These are phyloP conservation scores for Nanorana parkeri DNA, from an alignment of 2,113 vertebrate genomes.

Conservation along the genomic window DNA sequence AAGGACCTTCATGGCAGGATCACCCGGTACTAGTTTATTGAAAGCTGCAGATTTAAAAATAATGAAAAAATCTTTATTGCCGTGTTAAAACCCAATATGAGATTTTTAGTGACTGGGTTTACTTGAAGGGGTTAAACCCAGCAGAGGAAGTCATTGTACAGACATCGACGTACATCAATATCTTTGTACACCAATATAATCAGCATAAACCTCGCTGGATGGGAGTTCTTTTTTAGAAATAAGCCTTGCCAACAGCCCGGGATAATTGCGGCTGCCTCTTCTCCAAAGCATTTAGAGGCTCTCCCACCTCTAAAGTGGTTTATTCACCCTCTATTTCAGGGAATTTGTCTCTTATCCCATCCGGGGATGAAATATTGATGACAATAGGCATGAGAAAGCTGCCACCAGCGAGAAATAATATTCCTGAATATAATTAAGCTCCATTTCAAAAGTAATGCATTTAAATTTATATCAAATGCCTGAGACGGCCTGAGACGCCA, in stretches of 20 bases:
- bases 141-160: no score
- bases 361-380: conserved; percentile 36
- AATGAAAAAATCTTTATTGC: no score
- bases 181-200: no score
- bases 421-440: conserved; percentile 44
- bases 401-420: conserved; percentile 26
- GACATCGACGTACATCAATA: no score
- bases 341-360: conserved; percentile 32
- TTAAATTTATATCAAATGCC: conserved; percentile 52
- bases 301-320: neutral
- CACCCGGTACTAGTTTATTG: no score
- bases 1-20: no score
- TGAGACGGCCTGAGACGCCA: conserved; percentile 18
- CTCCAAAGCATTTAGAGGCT: neutral
- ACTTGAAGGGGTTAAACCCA: no score
- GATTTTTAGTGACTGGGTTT: no score
- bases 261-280: neutral
- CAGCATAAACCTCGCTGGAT: no score
- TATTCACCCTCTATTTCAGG: conserved; percentile 14
- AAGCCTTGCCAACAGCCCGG: neutral
- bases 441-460: conserved; percentile 44
- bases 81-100: no score
- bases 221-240: no score
- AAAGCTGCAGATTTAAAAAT: no score
- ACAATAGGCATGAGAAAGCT: conserved; percentile 7